Conservation (phyloP, 2,888 invertebrate species). For the Oscheius sp. region DNA sequence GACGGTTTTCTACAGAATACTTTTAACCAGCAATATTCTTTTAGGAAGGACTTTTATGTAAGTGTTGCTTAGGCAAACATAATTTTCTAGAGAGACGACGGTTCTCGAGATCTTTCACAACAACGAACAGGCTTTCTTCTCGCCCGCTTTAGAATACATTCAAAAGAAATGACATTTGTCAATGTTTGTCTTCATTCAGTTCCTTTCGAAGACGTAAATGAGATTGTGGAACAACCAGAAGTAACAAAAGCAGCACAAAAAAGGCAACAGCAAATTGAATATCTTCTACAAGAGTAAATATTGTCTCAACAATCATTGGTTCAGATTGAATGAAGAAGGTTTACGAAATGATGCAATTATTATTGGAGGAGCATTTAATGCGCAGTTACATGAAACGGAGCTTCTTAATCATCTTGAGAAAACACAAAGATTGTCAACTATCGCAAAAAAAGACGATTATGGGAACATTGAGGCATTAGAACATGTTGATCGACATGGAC, state of each 20-base stretch:
- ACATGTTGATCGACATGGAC: slow-evolving; percentile 55
- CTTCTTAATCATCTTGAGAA: slow-evolving; percentile 53
- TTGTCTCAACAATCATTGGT: too few species aligned
- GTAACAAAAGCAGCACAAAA: slow-evolving; percentile 55
- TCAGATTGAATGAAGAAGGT: slow-evolving; percentile 58
- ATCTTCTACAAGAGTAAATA: slow-evolving; percentile 45
- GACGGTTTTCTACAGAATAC: slow-evolving; percentile 57
- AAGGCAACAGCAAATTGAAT: slow-evolving; percentile 53
- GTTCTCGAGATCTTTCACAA: slow-evolving; percentile 47
- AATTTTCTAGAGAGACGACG: slow-evolving; percentile 50
- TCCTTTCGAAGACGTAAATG: slow-evolving; percentile 50
- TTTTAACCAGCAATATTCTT: slow-evolving; percentile 49
- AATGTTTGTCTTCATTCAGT: slow-evolving; percentile 57
- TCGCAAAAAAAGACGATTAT: slow-evolving; percentile 48
- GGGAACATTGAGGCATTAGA: slow-evolving; percentile 53
- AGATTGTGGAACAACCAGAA: slow-evolving; percentile 28
- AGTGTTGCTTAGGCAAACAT: slow-evolving; percentile 15
- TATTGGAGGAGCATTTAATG: slow-evolving; percentile 59
- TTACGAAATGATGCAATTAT: slow-evolving; percentile 55
- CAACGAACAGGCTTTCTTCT: slow-evolving; percentile 57
- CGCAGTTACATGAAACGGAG: slow-evolving; percentile 57
- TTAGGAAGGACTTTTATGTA: slow-evolving; percentile 52
- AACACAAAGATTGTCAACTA: slow-evolving; percentile 47
- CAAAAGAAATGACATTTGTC: slow-evolving; percentile 55
- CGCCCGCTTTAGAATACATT: slow-evolving; percentile 53